phyloP scores from a whole-genome alignment of 2,113 vertebrate genomes.

The Psilopogon haemacephalus region DNA sequence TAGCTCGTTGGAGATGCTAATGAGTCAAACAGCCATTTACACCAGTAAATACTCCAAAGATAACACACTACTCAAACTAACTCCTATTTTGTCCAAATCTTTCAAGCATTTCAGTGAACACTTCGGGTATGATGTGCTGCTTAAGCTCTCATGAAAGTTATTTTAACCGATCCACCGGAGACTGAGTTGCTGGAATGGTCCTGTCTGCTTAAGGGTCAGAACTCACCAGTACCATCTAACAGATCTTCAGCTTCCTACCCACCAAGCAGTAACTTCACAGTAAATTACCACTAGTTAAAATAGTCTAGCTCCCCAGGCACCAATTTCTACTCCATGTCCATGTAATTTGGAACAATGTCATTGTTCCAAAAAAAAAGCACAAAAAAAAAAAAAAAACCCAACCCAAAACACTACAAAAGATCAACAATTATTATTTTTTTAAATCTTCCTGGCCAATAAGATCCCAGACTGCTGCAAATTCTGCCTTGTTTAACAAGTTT shows the following conservation, averaged over 20 bases:
- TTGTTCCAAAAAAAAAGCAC: too few species aligned
- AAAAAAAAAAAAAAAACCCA: too few species aligned
- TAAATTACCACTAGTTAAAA: not conserved
- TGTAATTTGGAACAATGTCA: not conserved
- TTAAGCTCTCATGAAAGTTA: not conserved
- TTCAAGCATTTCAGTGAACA: not conserved
- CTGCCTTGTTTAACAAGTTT: not conserved
- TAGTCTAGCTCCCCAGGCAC: not conserved
- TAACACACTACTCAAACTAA: not conserved
- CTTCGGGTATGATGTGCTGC: not conserved
- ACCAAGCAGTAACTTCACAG: not conserved
- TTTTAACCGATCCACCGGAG: not conserved
- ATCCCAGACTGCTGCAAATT: not conserved
- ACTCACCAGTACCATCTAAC: not conserved
- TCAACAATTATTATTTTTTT: not conserved
- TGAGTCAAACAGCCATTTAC: not conserved
- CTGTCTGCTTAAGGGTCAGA: not conserved
- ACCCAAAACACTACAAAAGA: not conserved
- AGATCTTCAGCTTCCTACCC: not conserved
- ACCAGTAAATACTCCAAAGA: not conserved
- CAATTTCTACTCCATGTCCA: not conserved
- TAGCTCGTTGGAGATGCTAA: not conserved
- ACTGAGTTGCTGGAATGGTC: not conserved
- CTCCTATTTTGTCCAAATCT: not conserved
- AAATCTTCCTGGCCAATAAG: not conserved